Base-by-base conservation (phyloP, 2,888 invertebrate genomes). In the Aquatica leii region DNA sequence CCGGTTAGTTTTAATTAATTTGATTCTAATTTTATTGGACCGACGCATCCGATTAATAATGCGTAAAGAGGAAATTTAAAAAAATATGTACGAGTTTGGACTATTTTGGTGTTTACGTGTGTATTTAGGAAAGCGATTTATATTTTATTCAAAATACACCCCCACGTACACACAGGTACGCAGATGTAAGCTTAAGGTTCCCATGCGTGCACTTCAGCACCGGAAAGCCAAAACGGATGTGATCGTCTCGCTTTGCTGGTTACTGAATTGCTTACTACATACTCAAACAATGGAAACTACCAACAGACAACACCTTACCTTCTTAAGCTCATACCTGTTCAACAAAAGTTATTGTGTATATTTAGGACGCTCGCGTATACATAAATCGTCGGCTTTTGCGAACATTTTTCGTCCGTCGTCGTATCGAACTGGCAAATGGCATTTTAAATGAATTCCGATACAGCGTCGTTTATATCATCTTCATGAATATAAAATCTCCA, bases 201-300 rank as follows among this genome's bases (percentile, higher is more conserved):
- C 71, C 71, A 71, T 71, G 71, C 69, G 69, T 71, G 70, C 63
- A 65, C 64, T 65, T 60, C 62, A 57, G 60, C 71, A 78, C 78
- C 78, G 78, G 78, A 78, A 78, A 75, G 74, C 71, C 70, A 67
- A 73, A 74, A 69, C 78, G 78, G 78, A 78, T 77, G 77, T 76
- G 76, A 71, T 70, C 70, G 77, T 77, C 74, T 72, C 77, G 78
- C 72, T 75, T 70, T 68, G 74, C 72, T 74, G 74, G 67, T 67
- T 62, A 63, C 57, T 65, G 54, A 67, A 62, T 67, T 68, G 62
- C 63, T 67, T 58, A 54, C 51, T 51, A 53, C 46, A 40, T 31
- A 37, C 40, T 53, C 56, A 68, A 67, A 70, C 72, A 72, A 70
- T 69, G 62, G 52, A 52, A 41, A 41, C 41, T 41, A 59, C 41